Percentiles rank a stretch among this genome's conserved stretches.
phyloP scores from a whole-genome alignment of 1,140 invertebrate genomes.

The Nasonia vitripennis region DNA sequence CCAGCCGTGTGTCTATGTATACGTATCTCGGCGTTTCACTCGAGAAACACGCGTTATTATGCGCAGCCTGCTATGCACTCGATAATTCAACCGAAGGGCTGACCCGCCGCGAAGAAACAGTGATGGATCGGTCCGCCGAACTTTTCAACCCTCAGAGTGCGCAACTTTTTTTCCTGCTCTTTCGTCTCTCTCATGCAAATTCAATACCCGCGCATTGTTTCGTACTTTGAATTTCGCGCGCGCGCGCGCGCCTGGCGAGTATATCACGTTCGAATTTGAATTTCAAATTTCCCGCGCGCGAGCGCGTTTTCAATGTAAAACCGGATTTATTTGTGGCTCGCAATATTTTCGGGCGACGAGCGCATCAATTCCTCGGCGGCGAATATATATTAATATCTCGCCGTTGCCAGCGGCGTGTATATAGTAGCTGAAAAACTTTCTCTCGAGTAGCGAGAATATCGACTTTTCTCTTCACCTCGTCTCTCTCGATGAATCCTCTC shows the following conservation, averaged over 20 bases:
- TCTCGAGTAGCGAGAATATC: background rate
- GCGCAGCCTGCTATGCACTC: background rate
- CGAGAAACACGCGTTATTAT: conserved; percentile 3
- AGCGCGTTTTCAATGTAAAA: background rate
- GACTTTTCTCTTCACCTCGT: background rate
- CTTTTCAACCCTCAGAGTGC: background rate
- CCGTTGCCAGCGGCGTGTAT: too few relatives aligned
- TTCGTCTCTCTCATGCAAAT: background rate
- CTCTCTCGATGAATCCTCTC: conserved; percentile 4
- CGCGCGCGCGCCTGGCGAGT: too few relatives aligned
- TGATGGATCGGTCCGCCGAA: background rate
- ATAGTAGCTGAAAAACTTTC: background rate
- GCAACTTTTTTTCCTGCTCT: background rate
- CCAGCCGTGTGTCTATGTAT: background rate
- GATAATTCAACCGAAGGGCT: background rate
- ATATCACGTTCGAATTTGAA: background rate
- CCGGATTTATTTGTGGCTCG: background rate
- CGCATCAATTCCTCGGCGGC: background rate
- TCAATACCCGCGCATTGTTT: too few relatives aligned
- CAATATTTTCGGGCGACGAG: too few relatives aligned
- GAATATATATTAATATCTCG: too few relatives aligned
- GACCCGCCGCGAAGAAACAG: background rate
- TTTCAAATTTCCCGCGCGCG: background rate
- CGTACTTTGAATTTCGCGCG: too few relatives aligned
- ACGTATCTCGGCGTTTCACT: background rate